Conservation (phyloP, 64 coral and sea anemone genomes). For the Stichodactyla helianthus region DNA sequence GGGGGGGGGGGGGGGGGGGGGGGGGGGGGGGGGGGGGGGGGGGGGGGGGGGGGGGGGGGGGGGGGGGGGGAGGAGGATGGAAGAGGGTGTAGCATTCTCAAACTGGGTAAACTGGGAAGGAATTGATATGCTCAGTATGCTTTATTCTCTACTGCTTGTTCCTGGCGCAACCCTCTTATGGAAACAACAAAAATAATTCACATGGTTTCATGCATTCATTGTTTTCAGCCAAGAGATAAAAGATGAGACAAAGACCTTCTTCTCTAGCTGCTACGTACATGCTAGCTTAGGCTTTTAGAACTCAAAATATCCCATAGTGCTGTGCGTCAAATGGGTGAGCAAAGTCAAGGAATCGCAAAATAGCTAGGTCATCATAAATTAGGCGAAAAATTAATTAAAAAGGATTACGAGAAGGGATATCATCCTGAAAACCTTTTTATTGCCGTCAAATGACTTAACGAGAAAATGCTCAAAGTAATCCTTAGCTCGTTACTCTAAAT, state of each 20-base stretch:
- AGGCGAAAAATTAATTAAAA: not conserved
- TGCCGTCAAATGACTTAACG: not conserved
- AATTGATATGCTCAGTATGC: too few species aligned
- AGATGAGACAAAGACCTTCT: not conserved
- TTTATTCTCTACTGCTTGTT: too few species aligned
- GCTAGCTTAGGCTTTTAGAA: not conserved
- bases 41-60: too few species aligned
- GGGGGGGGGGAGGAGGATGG: too few species aligned
- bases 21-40: too few species aligned
- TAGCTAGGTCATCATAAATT: too few species aligned
- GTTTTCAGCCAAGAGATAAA: not conserved
- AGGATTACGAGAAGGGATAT: not conserved
- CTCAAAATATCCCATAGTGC: not conserved
- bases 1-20: too few species aligned
- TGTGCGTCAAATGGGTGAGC: not conserved
- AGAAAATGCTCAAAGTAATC: not conserved
- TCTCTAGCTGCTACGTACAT: not conserved
- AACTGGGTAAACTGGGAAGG: too few species aligned
- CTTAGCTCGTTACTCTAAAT: not conserved
- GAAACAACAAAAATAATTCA: too few species aligned
- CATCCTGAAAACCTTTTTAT: not conserved
- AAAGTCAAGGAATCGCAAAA: not conserved
- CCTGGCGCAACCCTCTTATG: too few species aligned
- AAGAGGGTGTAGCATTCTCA: too few species aligned
- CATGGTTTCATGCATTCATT: not conserved